phyloP scores from a whole-genome alignment of 2,797 vertebrate species.

The Cygnus olor region DNA sequence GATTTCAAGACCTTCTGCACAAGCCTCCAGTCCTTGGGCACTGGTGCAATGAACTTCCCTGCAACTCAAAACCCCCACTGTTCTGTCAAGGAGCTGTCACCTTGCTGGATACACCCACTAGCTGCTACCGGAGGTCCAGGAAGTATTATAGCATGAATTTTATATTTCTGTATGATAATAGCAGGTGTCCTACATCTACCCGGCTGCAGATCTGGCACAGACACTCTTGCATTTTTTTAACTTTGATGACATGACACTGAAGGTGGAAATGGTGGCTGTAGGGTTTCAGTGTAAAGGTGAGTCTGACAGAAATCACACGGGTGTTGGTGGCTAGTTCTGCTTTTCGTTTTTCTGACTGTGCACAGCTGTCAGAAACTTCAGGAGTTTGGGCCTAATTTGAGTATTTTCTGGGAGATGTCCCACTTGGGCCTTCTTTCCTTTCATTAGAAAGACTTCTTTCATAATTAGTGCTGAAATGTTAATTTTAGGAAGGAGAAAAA shows the following conservation, averaged over 20 bases:
- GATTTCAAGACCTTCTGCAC: background rate
- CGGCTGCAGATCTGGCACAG: background rate
- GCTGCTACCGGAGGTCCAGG: background rate
- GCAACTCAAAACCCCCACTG: fast-evolving
- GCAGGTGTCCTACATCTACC: background rate
- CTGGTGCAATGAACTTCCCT: background rate
- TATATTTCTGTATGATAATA: background rate
- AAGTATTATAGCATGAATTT: background rate
- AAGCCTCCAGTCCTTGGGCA: background rate
- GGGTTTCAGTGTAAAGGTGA: fast-evolving
- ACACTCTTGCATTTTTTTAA: background rate
- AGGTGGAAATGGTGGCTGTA: background rate
- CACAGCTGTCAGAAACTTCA: background rate
- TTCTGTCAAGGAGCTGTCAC: no score
- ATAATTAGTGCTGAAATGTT: background rate
- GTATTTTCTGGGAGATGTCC: background rate
- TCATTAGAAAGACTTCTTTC: background rate
- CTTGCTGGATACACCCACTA: background rate
- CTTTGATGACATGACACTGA: background rate
- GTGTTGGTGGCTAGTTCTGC: background rate
- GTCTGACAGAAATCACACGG: background rate
- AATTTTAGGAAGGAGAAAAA: background rate
- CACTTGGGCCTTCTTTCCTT: background rate
- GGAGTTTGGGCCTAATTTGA: background rate
- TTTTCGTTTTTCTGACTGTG: background rate